Percentiles rank a stretch among this genome's conserved stretches.
Conservation (phyloP, 1,140 invertebrate genomes). For the Artemia franciscana region DNA sequence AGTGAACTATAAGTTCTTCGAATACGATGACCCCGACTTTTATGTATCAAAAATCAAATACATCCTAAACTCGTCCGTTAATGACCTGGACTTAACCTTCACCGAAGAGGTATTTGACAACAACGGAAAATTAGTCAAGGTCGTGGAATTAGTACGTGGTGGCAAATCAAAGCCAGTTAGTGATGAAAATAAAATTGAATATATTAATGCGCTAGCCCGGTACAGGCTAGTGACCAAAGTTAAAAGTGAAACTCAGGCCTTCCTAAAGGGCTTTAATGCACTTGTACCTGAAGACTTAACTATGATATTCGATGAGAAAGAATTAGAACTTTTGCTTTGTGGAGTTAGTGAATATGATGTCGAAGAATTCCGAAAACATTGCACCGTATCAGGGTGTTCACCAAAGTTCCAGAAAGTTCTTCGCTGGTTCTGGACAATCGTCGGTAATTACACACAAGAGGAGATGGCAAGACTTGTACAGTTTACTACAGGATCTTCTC, state of each 20-base stretch:
- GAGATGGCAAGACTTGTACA: constrained; percentile 79
- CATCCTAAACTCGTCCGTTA: constrained; percentile 61
- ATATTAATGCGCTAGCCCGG: constrained; percentile 69
- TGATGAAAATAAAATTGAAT: constrained; percentile 51
- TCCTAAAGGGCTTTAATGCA: constrained; percentile 66
- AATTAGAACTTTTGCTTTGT: constrained; percentile 45
- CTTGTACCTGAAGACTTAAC: constrained; percentile 65
- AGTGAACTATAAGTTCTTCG: constrained; percentile 78
- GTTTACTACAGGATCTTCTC: constrained; percentile 60
- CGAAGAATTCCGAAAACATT: constrained; percentile 24
- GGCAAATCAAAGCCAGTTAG: constrained; percentile 41
- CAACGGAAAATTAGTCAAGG: constrained; percentile 39
- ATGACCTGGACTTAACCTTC: constrained; percentile 56
- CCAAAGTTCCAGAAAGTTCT: constrained; percentile 58
- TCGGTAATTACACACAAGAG: constrained; percentile 70
- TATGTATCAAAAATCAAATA: constrained; percentile 79
- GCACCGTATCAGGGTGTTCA: constrained; percentile 58
- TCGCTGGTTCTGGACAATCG: constrained; percentile 83
- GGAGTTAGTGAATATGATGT: background rate
- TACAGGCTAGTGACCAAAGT: constrained; percentile 56
- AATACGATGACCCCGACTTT: constrained; percentile 80
- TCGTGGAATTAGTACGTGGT: constrained; percentile 45
- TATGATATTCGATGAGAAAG: constrained; percentile 87
- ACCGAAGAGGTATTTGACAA: constrained; percentile 66
- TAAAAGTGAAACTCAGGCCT: constrained; percentile 60